These are phyloP conservation scores for Pitta sordida DNA, from an alignment of 2,113 vertebrate genomes.

Conservation along the genomic window DNA sequence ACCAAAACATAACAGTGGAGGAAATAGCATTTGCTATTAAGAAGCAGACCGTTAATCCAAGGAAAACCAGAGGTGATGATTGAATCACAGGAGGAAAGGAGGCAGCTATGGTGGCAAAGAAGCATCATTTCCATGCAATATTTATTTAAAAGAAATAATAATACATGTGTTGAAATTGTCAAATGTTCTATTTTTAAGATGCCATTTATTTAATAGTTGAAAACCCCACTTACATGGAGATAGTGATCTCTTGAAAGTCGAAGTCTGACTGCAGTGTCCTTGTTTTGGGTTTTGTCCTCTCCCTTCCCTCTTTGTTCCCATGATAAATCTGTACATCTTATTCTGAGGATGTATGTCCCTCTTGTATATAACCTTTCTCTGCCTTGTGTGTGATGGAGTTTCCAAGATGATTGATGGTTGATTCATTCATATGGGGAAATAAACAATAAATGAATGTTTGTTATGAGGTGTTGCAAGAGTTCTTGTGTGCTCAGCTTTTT, in stretches of 20 bases:
- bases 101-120: conserved; percentile 24
- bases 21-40: conserved; percentile 6
- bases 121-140: conserved; percentile 47
- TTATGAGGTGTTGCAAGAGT: not conserved
- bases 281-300: not conserved
- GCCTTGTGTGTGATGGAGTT: conserved; percentile 27
- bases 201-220: conserved; percentile 58
- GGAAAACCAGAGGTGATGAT: not conserved
- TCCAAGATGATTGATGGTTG: conserved; percentile 26
- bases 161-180: conserved; percentile 49
- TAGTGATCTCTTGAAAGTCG: conserved; percentile 19
- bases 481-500: not conserved
- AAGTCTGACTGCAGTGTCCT: conserved; percentile 38
- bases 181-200: conserved; percentile 64
- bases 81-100: not conserved
- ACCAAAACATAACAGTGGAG: not conserved
- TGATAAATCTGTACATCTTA: conserved; percentile 19
- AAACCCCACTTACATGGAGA: conserved; percentile 7
- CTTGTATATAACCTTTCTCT: conserved; percentile 44
- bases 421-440: conserved; percentile 46
- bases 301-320: not conserved
- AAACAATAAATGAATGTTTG: conserved; percentile 43
- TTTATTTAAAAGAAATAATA: conserved; percentile 64
- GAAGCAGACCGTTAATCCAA: not conserved
- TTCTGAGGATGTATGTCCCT: not conserved